Evolutionary conservation across 2,888 invertebrate genomes (phyloP).

Genomic region (Coecobrya sp.): DNA sequence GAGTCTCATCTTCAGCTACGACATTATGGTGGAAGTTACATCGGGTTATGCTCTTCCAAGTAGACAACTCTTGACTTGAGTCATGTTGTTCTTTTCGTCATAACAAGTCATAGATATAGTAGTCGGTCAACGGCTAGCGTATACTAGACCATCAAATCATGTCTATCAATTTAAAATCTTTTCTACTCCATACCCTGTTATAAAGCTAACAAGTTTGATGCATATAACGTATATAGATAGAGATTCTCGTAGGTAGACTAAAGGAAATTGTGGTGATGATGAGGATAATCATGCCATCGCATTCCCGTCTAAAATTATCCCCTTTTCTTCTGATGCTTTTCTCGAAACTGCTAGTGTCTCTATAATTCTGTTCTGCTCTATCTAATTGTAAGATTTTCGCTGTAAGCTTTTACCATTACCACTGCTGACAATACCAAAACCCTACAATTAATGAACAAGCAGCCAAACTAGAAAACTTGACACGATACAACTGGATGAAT

Average conservation of each 20-base stretch:
- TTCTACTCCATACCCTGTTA: neutral
- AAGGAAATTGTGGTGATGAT: conserved; percentile 44
- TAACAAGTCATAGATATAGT: neutral
- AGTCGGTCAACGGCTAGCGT: neutral
- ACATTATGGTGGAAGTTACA: no score
- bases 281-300: conserved; percentile 65
- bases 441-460: neutral
- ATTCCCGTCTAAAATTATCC: conserved; percentile 30
- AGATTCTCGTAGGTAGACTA: neutral
- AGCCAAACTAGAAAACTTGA: no score
- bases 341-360: neutral
- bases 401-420: no score
- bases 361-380: no score
- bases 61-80: conserved; percentile 11
- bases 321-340: neutral
- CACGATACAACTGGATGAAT: neutral
- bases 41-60: neutral
- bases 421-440: no score
- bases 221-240: neutral
- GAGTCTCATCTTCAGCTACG: no score
- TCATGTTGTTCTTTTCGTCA: neutral
- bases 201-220: no score
- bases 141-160: neutral
- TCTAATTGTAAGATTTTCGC: no score
- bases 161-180: neutral